Evolutionary conservation across 2,797 vertebrate genomes (phyloP).

Genomic region (Pteropus rufus): DNA sequence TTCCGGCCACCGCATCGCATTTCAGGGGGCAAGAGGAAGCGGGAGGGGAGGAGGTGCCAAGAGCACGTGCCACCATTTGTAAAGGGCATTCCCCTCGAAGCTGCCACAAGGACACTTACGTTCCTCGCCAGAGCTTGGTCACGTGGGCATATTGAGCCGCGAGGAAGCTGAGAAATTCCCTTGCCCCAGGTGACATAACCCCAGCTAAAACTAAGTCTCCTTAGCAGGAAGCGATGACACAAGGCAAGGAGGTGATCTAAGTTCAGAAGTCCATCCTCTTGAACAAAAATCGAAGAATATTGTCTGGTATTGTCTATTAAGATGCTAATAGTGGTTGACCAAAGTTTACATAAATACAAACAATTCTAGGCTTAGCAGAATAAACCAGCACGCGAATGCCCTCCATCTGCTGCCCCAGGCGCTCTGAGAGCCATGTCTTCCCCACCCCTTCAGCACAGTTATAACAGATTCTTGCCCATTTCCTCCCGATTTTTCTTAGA

Average conservation of each 20-base stretch:
- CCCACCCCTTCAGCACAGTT: neutral
- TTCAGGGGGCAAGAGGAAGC: neutral
- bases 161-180: neutral
- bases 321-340: neutral
- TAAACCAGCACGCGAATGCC: neutral
- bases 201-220: neutral
- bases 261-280: neutral
- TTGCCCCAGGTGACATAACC: rapidly evolving
- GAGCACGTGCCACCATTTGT: rapidly evolving
- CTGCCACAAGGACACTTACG: rapidly evolving
- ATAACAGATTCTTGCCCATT: neutral
- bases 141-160: neutral
- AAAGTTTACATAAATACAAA: neutral
- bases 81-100: rapidly evolving
- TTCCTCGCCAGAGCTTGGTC: too few relatives aligned
- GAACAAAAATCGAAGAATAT: neutral
- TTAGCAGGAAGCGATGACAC: rapidly evolving
- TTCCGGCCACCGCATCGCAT: neutral
- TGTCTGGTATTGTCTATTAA: neutral
- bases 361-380: neutral
- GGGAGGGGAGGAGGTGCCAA: neutral
- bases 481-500: neutral
- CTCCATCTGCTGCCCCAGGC: neutral
- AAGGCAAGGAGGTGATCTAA: rapidly evolving
- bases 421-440: neutral